Evolutionary conservation across 1,140 invertebrate species (phyloP), one percentile per base, ranked within the genome.

Genomic region (Tribolium madens): DNA sequence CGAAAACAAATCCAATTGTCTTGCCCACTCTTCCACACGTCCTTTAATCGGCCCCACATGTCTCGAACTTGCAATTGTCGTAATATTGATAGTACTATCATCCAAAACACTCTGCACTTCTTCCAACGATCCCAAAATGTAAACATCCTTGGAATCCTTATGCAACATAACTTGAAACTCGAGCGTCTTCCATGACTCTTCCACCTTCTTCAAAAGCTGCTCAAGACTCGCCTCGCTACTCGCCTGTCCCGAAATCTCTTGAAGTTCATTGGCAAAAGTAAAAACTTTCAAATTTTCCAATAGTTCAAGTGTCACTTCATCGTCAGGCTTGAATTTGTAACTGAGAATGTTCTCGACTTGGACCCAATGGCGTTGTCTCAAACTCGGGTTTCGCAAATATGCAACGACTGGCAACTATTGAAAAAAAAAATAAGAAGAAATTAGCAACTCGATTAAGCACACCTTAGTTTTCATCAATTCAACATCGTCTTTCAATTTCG

Each of bases 201-300:
- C 94, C 80, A 96, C 91, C 87, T 93, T 95, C 80, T 92, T 93
- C 0, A 97, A 84, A 80, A 96, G 89, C 1, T 86, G 84, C 85
- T 97, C 95, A 1, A 97, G 87, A 12, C 91, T 91, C 21, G 92
- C 91, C 84, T 97, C 96, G 2, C 94, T 94, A 79, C 93, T 96
- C 0, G 95, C 95, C 82, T 94, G 92, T 0, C 91, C 92, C 1
- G 95, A 93, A 7, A 97, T 91, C 84, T 96, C 94, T 89, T 93
- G 92, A 1, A 97, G 82, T 69, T 92, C 90, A n/a, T 93, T 89
- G 0, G 90, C 88, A 81, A 91, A 89, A 31, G 89, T 88, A 86
- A 96, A 96, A 0, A 91, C 91, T 10, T 91, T 88, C 36, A 93
- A 87, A n/a, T 92, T 89, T 73, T 95, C 91, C 17, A 94, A 87